Base-by-base conservation (phyloP, 2,888 invertebrate genomes). In the Muschampia plurimacula region DNA sequence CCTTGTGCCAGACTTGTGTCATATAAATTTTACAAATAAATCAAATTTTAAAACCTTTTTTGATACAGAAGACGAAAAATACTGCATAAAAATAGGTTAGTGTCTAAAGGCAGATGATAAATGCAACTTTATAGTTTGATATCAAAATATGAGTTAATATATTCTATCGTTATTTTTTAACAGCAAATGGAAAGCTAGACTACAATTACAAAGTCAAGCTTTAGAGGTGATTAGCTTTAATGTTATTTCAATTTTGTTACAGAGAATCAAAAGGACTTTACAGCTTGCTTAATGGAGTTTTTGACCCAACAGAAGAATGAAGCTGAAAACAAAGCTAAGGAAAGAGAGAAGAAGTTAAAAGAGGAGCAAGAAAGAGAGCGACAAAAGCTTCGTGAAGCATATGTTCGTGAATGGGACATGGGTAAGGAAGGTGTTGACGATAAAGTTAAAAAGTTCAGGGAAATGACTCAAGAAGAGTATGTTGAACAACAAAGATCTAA, bases 401-500 rank as follows among this genome's bases (percentile, higher is more conserved):
- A 96, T 76, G 88, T 97, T 12, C 90, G 97, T 52, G 96, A 97
- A 60, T 97, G 97, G 97, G 97, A 97, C 84, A 86, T 96, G 36
- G 97, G 97, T 0, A 97, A 97, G 86, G 95, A 96, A 46, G 96
- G 96, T 0, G 88, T 95, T 10, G 87, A 94, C 70, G 93, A 81
- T 0, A 89, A 95, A 85, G 83, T 77, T 74, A 93, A 85, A 81
- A 90, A 89, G 77, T 94, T 93, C 77, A 85, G 81, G 80, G 96
- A 96, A 83, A 96, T 97, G 95, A 95, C 96, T 0, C 97, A 97
- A 91, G 96, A 97, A 83, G 97, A 97, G 87, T 97, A 97, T 95
- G 95, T 97, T 8, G 95, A 96, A 76, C 96, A 97, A 81, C 96
- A 97, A 84, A 95, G 98, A 77, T 91, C 92, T 69, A 96, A 97